phyloP scores from a whole-genome alignment of 2,888 invertebrate genomes.

The Caenorhabditis doughertyi region DNA sequence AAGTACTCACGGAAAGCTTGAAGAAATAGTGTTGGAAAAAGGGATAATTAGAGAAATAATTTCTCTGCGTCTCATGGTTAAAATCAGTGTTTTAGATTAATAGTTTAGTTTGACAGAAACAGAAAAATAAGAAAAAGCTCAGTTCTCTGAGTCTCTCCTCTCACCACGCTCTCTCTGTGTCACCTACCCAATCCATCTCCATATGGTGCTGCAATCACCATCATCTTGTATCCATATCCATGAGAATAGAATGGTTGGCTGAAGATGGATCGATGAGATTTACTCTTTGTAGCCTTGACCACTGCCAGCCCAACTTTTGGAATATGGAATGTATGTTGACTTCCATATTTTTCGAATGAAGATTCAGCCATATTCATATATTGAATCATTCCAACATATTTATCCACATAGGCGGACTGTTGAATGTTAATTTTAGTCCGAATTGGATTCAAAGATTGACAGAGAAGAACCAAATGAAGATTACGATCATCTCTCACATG shows the following conservation, averaged over 20 bases:
- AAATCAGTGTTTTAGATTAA: no score
- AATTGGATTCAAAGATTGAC: constrained; percentile 56
- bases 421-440: constrained; percentile 44
- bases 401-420: constrained; percentile 48
- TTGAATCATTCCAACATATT: constrained; percentile 47
- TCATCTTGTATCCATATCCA: constrained; percentile 60
- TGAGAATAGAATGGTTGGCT: constrained; percentile 62
- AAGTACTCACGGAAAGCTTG: constrained; percentile 62
- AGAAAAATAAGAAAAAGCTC: no score
- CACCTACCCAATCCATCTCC: constrained; percentile 52
- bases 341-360: constrained; percentile 55
- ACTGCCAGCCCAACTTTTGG: constrained; percentile 59
- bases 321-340: constrained; percentile 55
- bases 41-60: no score
- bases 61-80: no score
- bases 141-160: no score
- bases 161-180: no score
- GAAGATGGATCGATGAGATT: constrained; percentile 44
- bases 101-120: no score
- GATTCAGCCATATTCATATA: constrained; percentile 40
- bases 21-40: not conserved
- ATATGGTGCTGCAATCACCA: constrained; percentile 57
- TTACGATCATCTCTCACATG: constrained; percentile 63
- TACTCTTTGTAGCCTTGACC: constrained; percentile 58
- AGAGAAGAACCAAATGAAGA: constrained; percentile 53